These are phyloP conservation scores for Falcaria lacertinaria DNA, from an alignment of 2,888 invertebrate species.

Conservation along the genomic window DNA sequence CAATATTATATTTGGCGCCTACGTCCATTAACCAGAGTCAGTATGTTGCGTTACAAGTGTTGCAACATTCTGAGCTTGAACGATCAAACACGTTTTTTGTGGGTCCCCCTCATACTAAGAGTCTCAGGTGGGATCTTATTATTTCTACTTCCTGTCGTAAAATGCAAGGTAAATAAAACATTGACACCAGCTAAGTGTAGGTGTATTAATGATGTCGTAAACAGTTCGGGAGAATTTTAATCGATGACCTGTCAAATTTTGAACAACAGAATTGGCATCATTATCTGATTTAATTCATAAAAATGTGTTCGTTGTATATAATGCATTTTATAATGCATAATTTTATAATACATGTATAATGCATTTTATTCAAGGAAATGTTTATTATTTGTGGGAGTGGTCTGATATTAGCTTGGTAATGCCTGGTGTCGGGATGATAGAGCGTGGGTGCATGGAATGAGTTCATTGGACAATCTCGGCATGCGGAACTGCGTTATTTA, in stretches of 20 bases:
- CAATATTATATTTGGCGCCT: too few relatives aligned
- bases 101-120: too few relatives aligned
- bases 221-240: too few relatives aligned
- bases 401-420: slow-evolving; percentile 38
- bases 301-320: slow-evolving; percentile 1
- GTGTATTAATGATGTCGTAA: too few relatives aligned
- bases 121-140: not conserved
- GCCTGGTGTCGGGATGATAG: slow-evolving; percentile 27
- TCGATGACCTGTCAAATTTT: too few relatives aligned
- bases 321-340: slow-evolving; percentile 9
- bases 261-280: too few relatives aligned
- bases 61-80: not conserved
- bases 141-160: slow-evolving; percentile 1
- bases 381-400: slow-evolving; percentile 24
- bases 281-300: too few relatives aligned
- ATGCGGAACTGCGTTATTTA: slow-evolving; percentile 53
- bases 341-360: too few relatives aligned
- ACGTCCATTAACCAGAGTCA: too few relatives aligned
- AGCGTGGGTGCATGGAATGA: slow-evolving; percentile 55
- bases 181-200: too few relatives aligned
- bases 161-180: slow-evolving; percentile 1
- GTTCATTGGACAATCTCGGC: slow-evolving; percentile 64
- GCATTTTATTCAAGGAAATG: slow-evolving; percentile 19
- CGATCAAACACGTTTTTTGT: not conserved
- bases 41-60: too few relatives aligned